These are phyloP conservation scores for Flabesymbios commensalis DNA, from an alignment of 2,888 invertebrate genomes.

Conservation along the genomic window DNA sequence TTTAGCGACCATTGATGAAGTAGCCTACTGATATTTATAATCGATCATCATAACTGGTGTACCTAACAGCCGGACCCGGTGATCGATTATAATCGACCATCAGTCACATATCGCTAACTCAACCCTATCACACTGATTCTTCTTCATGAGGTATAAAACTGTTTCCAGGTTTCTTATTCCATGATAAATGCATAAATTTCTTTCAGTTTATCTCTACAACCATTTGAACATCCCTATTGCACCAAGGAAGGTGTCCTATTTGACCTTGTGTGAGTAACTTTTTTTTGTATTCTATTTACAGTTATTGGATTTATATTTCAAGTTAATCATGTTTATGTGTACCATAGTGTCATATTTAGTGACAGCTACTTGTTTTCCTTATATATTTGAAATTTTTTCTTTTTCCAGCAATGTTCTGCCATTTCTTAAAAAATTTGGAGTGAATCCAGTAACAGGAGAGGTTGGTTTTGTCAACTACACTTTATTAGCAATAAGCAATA, in stretches of 20 bases:
- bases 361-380: not conserved
- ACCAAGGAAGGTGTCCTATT: conserved; percentile 92
- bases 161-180: no score
- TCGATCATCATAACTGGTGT: no score
- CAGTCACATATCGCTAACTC: no score
- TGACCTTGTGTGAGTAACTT: conserved; percentile 69
- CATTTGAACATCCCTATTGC: conserved; percentile 89
- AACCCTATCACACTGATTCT: no score
- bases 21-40: no score
- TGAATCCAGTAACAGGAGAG: conserved; percentile 92
- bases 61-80: no score
- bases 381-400: conserved; percentile 1
- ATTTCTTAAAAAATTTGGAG: conserved; percentile 86
- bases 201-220: conserved; percentile 80
- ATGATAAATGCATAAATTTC: no score
- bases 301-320: not conserved
- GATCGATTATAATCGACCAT: no score
- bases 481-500: no score
- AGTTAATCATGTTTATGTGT: not conserved
- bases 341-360: not conserved
- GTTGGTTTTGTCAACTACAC: conserved; percentile 64
- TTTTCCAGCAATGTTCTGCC: conserved; percentile 72
- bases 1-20: no score
- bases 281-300: not conserved
- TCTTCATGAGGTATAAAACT: no score